phyloP scores from a whole-genome alignment of 1,140 invertebrate species.

The Druon quercuslanigerum region DNA sequence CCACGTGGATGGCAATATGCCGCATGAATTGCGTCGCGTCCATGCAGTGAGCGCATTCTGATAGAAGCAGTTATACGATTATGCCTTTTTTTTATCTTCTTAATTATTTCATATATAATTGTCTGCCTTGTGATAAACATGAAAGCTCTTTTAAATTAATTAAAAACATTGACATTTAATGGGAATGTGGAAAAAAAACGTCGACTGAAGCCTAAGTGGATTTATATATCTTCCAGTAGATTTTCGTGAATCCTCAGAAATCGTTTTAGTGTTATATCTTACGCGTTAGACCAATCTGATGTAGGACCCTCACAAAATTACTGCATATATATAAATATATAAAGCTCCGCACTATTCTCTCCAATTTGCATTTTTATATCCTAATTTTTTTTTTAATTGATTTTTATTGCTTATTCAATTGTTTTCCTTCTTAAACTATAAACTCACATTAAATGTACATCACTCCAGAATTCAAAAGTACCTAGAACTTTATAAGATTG shows the following conservation, averaged over 20 bases:
- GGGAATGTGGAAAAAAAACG: background rate
- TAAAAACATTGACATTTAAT: background rate
- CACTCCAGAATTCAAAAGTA: too few species aligned
- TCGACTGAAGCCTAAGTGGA: constrained; percentile 13
- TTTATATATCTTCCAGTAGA: background rate
- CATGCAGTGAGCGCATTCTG: constrained; percentile 1
- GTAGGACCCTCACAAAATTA: constrained; percentile 6
- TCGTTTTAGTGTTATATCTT: background rate
- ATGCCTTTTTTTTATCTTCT: constrained; percentile 10
- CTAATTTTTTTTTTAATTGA: background rate
- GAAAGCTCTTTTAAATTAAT: background rate
- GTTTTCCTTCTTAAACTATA: too few species aligned
- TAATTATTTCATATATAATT: constrained; percentile 21
- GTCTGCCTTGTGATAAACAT: constrained; percentile 9
- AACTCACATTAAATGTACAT: too few species aligned
- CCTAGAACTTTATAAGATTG: too few species aligned
- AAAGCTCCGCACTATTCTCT: constrained; percentile 3
- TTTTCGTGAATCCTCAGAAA: background rate
- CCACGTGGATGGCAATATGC: background rate
- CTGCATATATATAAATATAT: background rate
- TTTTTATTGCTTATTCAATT: constrained; percentile 6
- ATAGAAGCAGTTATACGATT: constrained; percentile 15
- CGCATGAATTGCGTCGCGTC: constrained; percentile 8
- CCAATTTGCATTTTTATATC: constrained; percentile 6
- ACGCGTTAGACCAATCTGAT: background rate